phyloP scores from a whole-genome alignment of 2,888 invertebrate species.

The Koerneria pararmatus region DNA sequence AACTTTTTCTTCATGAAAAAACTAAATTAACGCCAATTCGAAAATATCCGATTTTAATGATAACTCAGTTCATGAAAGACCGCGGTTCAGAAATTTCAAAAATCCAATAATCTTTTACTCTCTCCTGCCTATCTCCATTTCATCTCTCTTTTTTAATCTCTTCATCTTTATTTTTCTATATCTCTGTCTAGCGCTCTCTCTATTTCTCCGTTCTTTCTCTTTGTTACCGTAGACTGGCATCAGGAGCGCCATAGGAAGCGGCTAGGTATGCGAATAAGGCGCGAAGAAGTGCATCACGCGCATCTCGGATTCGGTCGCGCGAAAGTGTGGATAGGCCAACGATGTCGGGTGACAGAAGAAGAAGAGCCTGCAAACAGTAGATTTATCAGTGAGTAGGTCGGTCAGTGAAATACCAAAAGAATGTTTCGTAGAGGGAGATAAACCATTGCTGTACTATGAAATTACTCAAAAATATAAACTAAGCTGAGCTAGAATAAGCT shows the following conservation, averaged over 20 bases:
- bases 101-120: neutral
- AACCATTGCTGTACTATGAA: too few relatives aligned
- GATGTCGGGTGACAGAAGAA: slow-evolving; percentile 49
- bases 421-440: too few relatives aligned
- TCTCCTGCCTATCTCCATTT: neutral
- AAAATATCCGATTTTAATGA: neutral
- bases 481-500: neutral
- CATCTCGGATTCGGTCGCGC: slow-evolving; percentile 43
- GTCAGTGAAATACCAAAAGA: too few relatives aligned
- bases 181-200: too few relatives aligned
- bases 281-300: slow-evolving; percentile 47
- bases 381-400: too few relatives aligned
- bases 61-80: neutral
- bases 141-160: too few relatives aligned
- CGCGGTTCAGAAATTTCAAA: neutral
- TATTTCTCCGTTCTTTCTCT: too few relatives aligned
- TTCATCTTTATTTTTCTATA: too few relatives aligned
- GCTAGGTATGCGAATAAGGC: slow-evolving; percentile 48
- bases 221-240: slow-evolving; percentile 44
- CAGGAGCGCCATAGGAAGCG: slow-evolving; percentile 35
- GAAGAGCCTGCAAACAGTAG: slow-evolving; percentile 34
- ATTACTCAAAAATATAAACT: too few relatives aligned
- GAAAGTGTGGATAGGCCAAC: slow-evolving; percentile 38
- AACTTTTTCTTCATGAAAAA: neutral
- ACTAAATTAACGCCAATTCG: neutral